These are phyloP conservation scores for Catharus ustulatus DNA, from an alignment of 2,797 vertebrate species.

Conservation along the genomic window DNA sequence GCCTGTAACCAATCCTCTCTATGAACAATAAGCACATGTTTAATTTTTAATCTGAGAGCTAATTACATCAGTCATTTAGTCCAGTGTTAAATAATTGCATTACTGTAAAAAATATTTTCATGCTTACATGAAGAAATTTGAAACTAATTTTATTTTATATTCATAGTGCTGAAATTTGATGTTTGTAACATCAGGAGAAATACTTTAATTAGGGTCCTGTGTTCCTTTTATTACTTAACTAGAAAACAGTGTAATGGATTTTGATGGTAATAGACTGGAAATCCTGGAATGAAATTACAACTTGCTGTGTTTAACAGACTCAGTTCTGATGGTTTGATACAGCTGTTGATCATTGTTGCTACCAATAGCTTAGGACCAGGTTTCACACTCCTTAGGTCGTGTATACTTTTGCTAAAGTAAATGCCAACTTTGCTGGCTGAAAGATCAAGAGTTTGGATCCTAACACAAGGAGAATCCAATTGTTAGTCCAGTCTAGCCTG, in stretches of 20 bases:
- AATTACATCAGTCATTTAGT: background rate
- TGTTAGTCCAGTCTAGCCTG: background rate
- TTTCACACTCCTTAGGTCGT: background rate
- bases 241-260: background rate
- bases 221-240: background rate
- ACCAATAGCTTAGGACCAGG: background rate
- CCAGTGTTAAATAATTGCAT: background rate
- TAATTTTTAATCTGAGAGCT: slow-evolving; percentile 11
- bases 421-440: background rate
- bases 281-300: background rate
- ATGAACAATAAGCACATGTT: background rate
- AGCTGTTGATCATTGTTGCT: background rate
- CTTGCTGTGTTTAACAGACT: background rate
- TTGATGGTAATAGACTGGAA: background rate
- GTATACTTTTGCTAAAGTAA: background rate
- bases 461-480: background rate
- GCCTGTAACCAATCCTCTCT: background rate
- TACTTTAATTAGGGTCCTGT: background rate
- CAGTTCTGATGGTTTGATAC: background rate
- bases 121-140: background rate
- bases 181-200: background rate
- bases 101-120: background rate
- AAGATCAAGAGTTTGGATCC: background rate
- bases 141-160: background rate
- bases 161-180: background rate